Evolutionary conservation across 2,888 invertebrate genomes (phyloP).

Genomic region (Zonitis immaculata): DNA sequence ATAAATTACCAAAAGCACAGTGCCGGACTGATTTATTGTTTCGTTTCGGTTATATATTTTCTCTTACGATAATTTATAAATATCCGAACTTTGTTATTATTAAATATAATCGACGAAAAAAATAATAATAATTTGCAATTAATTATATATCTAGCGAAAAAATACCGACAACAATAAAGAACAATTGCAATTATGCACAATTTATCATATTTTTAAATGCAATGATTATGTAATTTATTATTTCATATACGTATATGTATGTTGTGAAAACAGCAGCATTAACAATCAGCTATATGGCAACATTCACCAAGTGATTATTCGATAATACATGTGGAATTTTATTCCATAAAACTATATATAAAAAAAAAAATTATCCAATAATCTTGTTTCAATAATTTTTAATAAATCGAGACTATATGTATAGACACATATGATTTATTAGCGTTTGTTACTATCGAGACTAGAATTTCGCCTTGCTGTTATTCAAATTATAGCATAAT

Average conservation of each 20-base stretch:
- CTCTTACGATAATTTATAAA: neutral
- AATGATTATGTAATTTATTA: slow-evolving; percentile 22
- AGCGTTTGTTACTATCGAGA: neutral
- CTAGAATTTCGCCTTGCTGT: no score
- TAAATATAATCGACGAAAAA: neutral
- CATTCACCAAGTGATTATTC: slow-evolving; percentile 15
- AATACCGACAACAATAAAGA: slow-evolving; percentile 15
- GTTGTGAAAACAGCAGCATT: slow-evolving; percentile 14
- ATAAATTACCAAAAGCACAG: slow-evolving; percentile 10
- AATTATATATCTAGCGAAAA: slow-evolving; percentile 10
- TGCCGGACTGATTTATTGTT: slow-evolving; percentile 14
- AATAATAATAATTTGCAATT: slow-evolving; percentile 10
- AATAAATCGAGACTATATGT: no score
- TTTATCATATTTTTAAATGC: slow-evolving; percentile 18
- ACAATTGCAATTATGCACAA: slow-evolving; percentile 19
- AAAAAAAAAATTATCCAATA: neutral
- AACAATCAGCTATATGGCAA: slow-evolving; percentile 16
- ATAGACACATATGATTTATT: neutral
- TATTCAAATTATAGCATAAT: neutral
- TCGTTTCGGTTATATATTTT: neutral
- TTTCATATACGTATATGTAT: no score
- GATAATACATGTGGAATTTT: slow-evolving; percentile 11
- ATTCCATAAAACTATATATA: no score
- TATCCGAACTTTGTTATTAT: neutral
- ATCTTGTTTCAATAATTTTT: neutral